Evolutionary conservation across 2,888 invertebrate genomes (phyloP).

Genomic region (Punctoribates punctum): DNA sequence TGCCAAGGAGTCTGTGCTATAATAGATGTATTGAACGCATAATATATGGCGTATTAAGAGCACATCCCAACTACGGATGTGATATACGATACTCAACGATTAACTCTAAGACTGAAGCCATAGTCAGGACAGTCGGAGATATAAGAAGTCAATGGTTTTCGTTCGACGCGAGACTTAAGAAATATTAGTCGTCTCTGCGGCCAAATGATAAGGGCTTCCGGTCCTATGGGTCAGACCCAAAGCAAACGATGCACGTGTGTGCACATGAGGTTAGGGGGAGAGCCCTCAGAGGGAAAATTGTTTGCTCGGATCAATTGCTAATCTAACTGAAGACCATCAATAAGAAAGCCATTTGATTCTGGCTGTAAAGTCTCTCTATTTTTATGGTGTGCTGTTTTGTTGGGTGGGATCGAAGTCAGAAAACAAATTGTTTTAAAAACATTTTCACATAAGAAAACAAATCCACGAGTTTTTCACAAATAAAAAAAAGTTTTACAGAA

Average conservation of each 20-base stretch:
- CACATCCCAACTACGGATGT: constrained; percentile 1
- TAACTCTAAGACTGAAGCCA: background rate
- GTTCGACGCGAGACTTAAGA: background rate
- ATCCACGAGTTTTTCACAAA: no score
- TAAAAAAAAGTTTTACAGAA: background rate
- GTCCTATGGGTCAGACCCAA: background rate
- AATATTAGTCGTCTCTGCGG: background rate
- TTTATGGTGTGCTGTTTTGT: background rate
- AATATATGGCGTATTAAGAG: background rate
- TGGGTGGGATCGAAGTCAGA: no score
- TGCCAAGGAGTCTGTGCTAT: background rate
- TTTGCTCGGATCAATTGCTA: background rate
- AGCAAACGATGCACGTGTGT: background rate
- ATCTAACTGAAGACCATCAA: background rate
- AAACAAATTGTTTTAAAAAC: no score
- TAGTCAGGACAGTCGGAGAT: background rate
- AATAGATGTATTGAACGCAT: background rate
- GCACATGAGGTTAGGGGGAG: background rate
- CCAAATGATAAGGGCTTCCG: background rate
- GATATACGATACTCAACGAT: background rate
- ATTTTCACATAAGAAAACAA: no score
- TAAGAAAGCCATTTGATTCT: no score
- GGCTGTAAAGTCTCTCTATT: background rate
- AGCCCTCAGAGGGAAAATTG: background rate
- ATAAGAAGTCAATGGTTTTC: background rate